phyloP scores from a whole-genome alignment of 2,888 invertebrate species.

The Apamea crenata region DNA sequence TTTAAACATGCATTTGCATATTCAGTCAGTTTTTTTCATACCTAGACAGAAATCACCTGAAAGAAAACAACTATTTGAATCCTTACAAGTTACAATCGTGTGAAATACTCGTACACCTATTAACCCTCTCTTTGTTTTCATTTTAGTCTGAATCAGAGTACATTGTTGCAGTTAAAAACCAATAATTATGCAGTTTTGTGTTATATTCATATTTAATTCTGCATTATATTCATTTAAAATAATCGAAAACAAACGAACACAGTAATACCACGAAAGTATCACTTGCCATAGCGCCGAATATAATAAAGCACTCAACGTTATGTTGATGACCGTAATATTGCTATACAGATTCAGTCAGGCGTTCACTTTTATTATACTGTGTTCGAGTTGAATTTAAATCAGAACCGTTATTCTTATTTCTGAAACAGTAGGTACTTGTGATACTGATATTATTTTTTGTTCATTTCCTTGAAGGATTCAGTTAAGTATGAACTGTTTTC shows the following conservation, averaged over 20 bases:
- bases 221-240: not conserved
- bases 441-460: not conserved
- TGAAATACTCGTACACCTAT: not conserved
- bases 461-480: not conserved
- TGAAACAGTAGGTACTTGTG: not conserved
- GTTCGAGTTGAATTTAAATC: constrained; percentile 26
- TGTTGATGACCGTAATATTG: constrained; percentile 53
- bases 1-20: not conserved
- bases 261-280: constrained; percentile 9
- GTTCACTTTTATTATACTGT: constrained; percentile 37
- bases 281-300: constrained; percentile 24
- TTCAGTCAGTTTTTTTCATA: not conserved
- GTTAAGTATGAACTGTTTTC: not conserved
- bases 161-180: too few relatives aligned
- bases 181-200: too few relatives aligned
- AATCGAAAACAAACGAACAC: not conserved
- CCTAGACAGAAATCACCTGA: not conserved
- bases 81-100: not conserved
- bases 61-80: not conserved
- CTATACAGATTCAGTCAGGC: constrained; percentile 51
- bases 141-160: not conserved
- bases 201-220: too few relatives aligned
- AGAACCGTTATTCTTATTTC: constrained; percentile 10
- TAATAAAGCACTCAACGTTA: constrained; percentile 45
- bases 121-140: not conserved